Percentiles rank a stretch among this genome's conserved stretches.
phyloP scores from a whole-genome alignment of 2,888 invertebrate species.

The Lycophotia porphyrea region DNA sequence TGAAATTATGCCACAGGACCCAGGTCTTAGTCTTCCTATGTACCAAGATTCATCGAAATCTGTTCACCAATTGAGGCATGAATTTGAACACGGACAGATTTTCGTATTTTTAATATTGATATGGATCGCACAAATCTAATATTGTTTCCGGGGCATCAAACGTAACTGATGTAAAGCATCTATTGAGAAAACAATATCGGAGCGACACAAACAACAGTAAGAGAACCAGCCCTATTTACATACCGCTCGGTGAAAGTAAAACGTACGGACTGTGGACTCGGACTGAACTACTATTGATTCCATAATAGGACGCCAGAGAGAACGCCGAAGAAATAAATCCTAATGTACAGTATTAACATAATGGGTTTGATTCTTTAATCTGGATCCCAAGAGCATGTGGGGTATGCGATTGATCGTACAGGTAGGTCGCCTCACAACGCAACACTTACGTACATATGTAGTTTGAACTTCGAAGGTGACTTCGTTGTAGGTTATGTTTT shows the following conservation, averaged over 20 bases:
- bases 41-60: not conserved
- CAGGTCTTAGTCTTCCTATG: not conserved
- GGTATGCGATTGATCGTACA: conserved; percentile 33
- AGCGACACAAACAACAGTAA: conserved; percentile 68
- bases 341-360: conserved; percentile 74
- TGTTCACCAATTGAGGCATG: not conserved
- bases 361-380: conserved; percentile 65
- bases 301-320: conserved; percentile 72
- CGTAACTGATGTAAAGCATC: conserved; percentile 52
- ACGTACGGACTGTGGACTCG: conserved; percentile 65
- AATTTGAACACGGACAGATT: not conserved
- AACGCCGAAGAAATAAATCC: conserved; percentile 71
- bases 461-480: conserved; percentile 24
- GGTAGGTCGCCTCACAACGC: conserved; percentile 36
- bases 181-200: conserved; percentile 66
- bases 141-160: conserved; percentile 44
- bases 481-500: conserved; percentile 19
- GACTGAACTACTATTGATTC: conserved; percentile 70
- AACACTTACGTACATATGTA: not conserved
- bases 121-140: conserved; percentile 29
- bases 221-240: conserved; percentile 74
- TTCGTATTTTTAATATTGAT: conserved; percentile 1
- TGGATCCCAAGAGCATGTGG: conserved; percentile 32
- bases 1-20: not conserved
- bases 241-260: conserved; percentile 76